Conservation (phyloP, 1,140 invertebrate species). For the Drosophila lacteicornis region DNA sequence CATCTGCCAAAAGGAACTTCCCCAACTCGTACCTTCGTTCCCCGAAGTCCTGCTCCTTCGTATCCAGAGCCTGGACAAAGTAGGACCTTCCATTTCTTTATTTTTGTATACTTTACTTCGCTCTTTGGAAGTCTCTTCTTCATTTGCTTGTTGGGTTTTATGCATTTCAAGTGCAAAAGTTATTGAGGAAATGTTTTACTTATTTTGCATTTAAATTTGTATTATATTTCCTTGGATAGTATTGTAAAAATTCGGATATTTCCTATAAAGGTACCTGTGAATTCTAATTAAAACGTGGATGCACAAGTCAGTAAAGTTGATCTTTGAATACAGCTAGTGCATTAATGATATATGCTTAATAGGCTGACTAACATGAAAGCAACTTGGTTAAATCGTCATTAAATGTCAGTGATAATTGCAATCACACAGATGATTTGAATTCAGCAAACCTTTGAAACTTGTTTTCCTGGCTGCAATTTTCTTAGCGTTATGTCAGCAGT, state of each 20-base stretch:
- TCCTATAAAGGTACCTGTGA: no score
- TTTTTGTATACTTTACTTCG: slow-evolving; percentile 1
- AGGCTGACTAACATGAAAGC: background rate
- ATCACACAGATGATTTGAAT: slow-evolving; percentile 1
- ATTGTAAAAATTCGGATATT: background rate
- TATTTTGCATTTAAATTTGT: background rate
- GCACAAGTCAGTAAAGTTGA: background rate
- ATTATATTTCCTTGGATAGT: no score
- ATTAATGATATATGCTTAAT: background rate
- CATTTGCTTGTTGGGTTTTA: background rate
- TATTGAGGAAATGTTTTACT: background rate
- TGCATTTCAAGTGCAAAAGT: background rate
- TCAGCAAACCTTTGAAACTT: slow-evolving; percentile 3
- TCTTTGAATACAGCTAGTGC: no score
- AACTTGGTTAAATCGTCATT: slow-evolving; percentile 5
- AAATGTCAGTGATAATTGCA: slow-evolving; percentile 10
- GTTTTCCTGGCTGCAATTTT: slow-evolving; percentile 11
- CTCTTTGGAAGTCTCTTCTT: background rate
- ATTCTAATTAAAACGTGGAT: no score
- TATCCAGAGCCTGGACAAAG: background rate
- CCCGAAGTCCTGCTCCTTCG: background rate
- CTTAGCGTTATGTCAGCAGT: slow-evolving; percentile 23
- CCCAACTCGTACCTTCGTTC: slow-evolving; percentile 1
- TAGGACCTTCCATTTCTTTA: slow-evolving; percentile 11
- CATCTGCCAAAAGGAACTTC: slow-evolving; percentile 54